Evolutionary conservation across 2,113 vertebrate species (phyloP).

Genomic region (Mellivora capensis): DNA sequence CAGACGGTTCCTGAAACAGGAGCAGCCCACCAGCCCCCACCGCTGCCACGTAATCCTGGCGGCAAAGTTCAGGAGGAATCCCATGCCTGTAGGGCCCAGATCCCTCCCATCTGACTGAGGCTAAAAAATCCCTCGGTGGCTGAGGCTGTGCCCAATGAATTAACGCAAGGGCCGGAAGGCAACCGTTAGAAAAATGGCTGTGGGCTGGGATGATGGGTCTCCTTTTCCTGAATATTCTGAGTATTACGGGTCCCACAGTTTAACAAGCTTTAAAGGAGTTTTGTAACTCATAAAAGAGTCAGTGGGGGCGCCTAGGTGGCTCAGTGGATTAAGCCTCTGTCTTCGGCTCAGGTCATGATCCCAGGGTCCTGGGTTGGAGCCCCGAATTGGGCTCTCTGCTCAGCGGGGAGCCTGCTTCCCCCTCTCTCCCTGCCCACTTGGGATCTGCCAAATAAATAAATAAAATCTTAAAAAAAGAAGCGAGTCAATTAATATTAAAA

Average conservation of each 20-base stretch:
- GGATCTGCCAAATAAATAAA: no score
- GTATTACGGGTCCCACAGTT: background rate
- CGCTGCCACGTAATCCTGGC: background rate
- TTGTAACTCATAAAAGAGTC: background rate
- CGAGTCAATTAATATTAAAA: background rate
- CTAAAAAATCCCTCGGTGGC: background rate
- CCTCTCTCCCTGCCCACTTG: no score
- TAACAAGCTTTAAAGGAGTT: background rate
- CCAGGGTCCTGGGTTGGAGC: no score
- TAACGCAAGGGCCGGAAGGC: background rate
- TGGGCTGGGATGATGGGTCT: background rate
- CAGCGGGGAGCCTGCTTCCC: no score
- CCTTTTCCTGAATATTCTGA: background rate
- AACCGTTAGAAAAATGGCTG: background rate
- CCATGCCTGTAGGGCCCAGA: accelerated
- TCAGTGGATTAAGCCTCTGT: no score
- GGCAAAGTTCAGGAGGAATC: background rate
- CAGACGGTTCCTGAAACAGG: background rate
- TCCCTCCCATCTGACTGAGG: background rate
- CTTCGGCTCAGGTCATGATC: no score
- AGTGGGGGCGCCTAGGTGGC: no score
- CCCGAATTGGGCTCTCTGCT: no score
- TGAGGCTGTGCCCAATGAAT: background rate
- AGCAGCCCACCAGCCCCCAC: background rate
- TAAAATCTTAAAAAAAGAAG: no score